A percentile compares a stretch with the other conserved stretches of the same genome.
Conservation (phyloP, 1,140 invertebrate species). For the Sitodiplosis mosellana region DNA sequence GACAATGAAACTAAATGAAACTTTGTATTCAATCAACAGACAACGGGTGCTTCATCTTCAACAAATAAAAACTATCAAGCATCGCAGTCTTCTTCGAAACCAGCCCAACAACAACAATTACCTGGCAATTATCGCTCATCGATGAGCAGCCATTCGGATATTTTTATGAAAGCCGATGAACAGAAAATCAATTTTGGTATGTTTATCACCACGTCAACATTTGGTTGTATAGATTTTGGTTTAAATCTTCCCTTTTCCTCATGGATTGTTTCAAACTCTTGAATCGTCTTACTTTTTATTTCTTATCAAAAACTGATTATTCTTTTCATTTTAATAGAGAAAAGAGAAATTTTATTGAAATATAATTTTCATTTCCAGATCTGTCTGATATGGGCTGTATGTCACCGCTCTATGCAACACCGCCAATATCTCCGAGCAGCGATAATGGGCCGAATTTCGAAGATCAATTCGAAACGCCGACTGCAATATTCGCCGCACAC, state of each 20-base stretch:
- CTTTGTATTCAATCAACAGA: background rate
- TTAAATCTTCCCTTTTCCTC: too few species aligned
- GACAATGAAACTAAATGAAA: background rate
- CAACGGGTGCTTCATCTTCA: background rate
- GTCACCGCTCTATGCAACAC: conserved; percentile 62
- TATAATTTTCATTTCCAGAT: background rate
- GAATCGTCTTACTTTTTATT: too few species aligned
- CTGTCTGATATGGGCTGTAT: conserved; percentile 24
- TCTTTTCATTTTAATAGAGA: too few species aligned
- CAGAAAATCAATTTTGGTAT: conserved; percentile 15
- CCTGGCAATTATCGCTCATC: too few species aligned
- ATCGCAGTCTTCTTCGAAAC: conserved; percentile 53
- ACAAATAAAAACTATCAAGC: conserved; percentile 12
- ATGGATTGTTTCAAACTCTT: too few species aligned
- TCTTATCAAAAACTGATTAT: too few species aligned
- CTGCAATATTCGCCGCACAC: conserved; percentile 19
- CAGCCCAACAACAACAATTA: conserved; percentile 36
- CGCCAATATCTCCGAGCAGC: conserved; percentile 63
- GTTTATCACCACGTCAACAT: background rate
- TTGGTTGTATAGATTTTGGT: background rate
- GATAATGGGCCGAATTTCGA: conserved; percentile 33
- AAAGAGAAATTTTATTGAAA: too few species aligned
- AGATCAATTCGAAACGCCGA: conserved; percentile 19
- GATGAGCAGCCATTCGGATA: conserved; percentile 16
- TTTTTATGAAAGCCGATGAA: conserved; percentile 23